Evolutionary conservation across 2,888 invertebrate genomes (phyloP).

Genomic region (Rhodophaea formosa): DNA sequence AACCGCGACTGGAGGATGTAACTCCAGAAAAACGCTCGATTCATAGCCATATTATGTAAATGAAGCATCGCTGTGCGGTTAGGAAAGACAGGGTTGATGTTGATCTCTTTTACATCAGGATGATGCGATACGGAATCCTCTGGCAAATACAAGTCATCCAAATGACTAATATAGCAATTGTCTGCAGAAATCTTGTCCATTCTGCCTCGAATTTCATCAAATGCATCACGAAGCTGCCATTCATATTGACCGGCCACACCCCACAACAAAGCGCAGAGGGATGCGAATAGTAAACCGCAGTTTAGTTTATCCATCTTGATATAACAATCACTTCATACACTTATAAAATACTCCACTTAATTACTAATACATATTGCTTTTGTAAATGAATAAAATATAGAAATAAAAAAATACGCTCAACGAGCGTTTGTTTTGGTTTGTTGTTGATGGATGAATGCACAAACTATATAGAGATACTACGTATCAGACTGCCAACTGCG

Average conservation of each 20-base stretch:
- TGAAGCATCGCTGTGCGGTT: conserved; percentile 96
- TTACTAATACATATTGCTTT: conserved; percentile 12
- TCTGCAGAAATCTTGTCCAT: conserved; percentile 91
- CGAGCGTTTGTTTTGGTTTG: conserved; percentile 17
- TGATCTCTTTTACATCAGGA: conserved; percentile 96
- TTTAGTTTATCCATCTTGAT: conserved; percentile 62
- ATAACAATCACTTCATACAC: conserved; percentile 17
- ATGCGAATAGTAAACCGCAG: conserved; percentile 53
- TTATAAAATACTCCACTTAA: conserved; percentile 20
- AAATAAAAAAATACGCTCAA: conserved; percentile 1
- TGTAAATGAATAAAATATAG: neutral
- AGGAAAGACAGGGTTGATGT: conserved; percentile 96
- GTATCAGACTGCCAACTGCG: too few species aligned
- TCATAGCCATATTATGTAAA: conserved; percentile 97
- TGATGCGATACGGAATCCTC: conserved; percentile 93
- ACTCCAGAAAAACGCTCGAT: conserved; percentile 97
- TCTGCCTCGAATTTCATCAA: conserved; percentile 92
- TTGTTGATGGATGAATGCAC: too few species aligned
- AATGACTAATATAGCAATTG: conserved; percentile 94
- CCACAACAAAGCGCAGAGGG: conserved; percentile 69
- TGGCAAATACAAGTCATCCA: conserved; percentile 91
- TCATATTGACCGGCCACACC: conserved; percentile 92
- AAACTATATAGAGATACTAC: too few species aligned
- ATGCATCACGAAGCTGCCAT: conserved; percentile 94
- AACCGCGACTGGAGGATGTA: conserved; percentile 95